phyloP scores from a whole-genome alignment of 2,113 vertebrate genomes.

The Macroglossus sobrinus region DNA sequence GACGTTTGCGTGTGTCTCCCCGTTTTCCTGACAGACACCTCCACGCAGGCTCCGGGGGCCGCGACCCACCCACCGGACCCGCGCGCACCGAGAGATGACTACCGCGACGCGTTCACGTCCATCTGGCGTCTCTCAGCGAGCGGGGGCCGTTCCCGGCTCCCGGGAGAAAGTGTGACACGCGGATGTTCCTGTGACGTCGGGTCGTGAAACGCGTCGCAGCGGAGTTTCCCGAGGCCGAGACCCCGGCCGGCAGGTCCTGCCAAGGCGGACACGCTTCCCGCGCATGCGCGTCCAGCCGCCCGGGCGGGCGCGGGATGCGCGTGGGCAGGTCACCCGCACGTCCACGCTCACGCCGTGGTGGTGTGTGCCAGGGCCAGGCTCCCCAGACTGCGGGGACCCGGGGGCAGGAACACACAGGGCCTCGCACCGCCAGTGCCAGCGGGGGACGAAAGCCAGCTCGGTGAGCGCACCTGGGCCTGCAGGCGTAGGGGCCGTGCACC shows the following conservation, averaged over 20 bases:
- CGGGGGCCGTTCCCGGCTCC: background rate
- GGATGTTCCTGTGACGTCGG: background rate
- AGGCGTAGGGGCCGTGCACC: too few species aligned
- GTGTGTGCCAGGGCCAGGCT: background rate
- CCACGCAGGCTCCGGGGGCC: background rate
- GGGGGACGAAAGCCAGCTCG: accelerated
- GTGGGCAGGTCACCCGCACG: accelerated
- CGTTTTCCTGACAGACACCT: background rate
- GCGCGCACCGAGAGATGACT: too few species aligned
- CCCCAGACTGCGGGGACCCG: accelerated
- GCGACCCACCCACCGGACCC: too few species aligned
- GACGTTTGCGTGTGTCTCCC: background rate
- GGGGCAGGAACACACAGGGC: too few species aligned
- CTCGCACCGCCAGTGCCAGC: accelerated
- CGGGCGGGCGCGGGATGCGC: accelerated
- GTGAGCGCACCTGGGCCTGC: accelerated
- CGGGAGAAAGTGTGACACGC: background rate
- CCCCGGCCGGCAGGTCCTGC: background rate
- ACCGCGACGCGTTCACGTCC: background rate
- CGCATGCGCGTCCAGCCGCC: accelerated
- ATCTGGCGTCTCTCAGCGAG: background rate
- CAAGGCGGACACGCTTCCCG: background rate
- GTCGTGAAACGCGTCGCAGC: too few species aligned
- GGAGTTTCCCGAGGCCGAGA: background rate
- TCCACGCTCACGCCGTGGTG: accelerated